Base-by-base conservation (phyloP, 2,113 vertebrate species). In the Colaptes auratus region DNA sequence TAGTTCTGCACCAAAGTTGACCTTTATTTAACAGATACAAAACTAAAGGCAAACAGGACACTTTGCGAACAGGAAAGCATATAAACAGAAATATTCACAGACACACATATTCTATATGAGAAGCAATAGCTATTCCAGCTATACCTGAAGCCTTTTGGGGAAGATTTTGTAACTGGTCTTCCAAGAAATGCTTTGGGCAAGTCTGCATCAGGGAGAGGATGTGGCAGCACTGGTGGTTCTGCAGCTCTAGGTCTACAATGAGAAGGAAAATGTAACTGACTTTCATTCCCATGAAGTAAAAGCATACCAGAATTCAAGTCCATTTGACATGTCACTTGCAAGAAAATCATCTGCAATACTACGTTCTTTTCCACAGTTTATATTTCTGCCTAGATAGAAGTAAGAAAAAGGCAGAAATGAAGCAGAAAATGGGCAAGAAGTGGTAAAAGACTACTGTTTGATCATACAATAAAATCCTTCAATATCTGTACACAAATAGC, bases 131-230 rank as follows among this genome's bases (percentile, higher is more conserved):
- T 55, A 50, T 44, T 12, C 72, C 17, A 82, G 81, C 58, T 64
- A 11, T 98, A 99, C 99, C 99, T 99, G 88, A 98, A 99, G 95
- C 97, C 96, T 71, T 97, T 98, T 80, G 96, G 98, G 73, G 98
- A 97, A 48, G 97, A 87, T 94, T 98, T 98, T 63, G 97, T 98
- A 95, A 99, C 88, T 2, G 99, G 99, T 35, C 98, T 99, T 88
- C 98, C 98, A 84, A 99, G 89, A 96, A 99, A 99, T 5, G 98
- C 98, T 52, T 98, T 97, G 12, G 96, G 95, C 58, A 98, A 59
- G 19, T 98, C 97, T 44, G 69, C 46, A 48, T 93, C 76, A 30
- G 97, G 80, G 6, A 95, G 71, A 33, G 81, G 90, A 14, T 67
- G 64, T 6, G 78, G 80, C 60, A 91, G 20, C 58, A 94, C 93